These are phyloP conservation scores for Ochotona curzoniae DNA, from an alignment of 2,113 vertebrate species.

Conservation along the genomic window DNA sequence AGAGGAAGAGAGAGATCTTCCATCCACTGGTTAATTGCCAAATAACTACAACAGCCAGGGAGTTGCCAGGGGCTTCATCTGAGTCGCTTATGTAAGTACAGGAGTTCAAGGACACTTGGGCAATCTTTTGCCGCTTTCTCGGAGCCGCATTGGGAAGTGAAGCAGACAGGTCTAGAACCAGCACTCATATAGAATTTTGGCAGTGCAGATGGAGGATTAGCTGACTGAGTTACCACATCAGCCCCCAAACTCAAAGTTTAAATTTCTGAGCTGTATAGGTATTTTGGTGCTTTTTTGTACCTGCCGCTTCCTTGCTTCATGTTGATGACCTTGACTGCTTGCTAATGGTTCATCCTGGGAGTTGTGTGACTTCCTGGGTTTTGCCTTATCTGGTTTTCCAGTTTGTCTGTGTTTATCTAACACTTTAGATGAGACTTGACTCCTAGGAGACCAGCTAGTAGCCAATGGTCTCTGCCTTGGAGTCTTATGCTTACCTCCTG, in stretches of 20 bases:
- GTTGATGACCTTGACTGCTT: not conserved
- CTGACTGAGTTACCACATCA: no score
- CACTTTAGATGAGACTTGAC: not conserved
- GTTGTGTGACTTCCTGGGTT: not conserved
- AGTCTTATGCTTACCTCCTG: not conserved
- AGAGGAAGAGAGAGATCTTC: no score
- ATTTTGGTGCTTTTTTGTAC: not conserved
- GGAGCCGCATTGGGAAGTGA: no score
- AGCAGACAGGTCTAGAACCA: no score
- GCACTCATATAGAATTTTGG: no score
- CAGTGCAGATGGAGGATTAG: no score
- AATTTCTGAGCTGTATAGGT: not conserved
- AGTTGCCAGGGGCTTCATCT: no score
- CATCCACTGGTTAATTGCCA: no score
- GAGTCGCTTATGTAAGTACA: no score
- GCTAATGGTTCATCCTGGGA: not conserved
- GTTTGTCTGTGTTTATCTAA: not conserved
- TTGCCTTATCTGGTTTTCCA: slow-evolving; percentile 1
- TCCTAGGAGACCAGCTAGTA: not conserved
- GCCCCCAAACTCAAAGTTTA: not conserved
- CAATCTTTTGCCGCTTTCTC: no score
- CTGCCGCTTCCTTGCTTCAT: not conserved
- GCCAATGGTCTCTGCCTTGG: not conserved
- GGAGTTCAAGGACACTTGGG: no score
- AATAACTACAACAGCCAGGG: no score